A percentile compares a stretch with the other conserved stretches of the same genome.
phyloP scores from a whole-genome alignment of 2,797 vertebrate genomes.

The Hippocampus kuda region DNA sequence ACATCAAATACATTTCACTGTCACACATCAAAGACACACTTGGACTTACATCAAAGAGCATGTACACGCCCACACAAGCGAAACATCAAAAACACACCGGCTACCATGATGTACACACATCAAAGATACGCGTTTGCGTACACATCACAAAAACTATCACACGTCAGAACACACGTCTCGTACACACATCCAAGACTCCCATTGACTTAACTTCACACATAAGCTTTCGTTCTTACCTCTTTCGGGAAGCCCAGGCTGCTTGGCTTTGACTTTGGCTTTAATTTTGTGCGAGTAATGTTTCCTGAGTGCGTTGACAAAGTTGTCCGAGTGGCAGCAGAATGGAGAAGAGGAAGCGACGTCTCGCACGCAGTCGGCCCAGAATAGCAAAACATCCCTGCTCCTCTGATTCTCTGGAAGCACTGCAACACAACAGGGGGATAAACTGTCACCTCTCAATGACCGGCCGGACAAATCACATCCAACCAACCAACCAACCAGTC shows the following conservation, averaged over 20 bases:
- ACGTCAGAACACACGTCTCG: not conserved
- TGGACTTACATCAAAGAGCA: too few relatives aligned
- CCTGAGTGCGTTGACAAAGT: constrained; percentile 68
- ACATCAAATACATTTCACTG: too few relatives aligned
- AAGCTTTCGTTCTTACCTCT: constrained; percentile 65
- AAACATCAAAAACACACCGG: not conserved
- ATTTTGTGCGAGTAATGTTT: constrained; percentile 74
- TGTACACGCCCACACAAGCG: too few relatives aligned
- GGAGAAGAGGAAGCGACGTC: constrained; percentile 39
- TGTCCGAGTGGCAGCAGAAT: constrained; percentile 67
- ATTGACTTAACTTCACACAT: not conserved
- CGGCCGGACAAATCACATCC: not conserved
- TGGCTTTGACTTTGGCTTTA: constrained; percentile 82
- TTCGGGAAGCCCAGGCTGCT: constrained; percentile 81
- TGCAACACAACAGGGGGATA: constrained; percentile 55
- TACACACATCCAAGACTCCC: not conserved
- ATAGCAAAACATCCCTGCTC: constrained; percentile 66
- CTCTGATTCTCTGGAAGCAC: constrained; percentile 73
- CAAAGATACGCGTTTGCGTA: too few relatives aligned
- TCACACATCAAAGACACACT: too few relatives aligned
- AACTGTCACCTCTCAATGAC: not conserved
- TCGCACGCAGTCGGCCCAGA: constrained; percentile 75
- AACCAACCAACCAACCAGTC: not conserved
- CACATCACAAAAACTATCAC: not conserved
- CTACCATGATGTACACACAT: too few relatives aligned